Conservation (phyloP, 2,113 vertebrate species). For the Phoenicopterus ruber region DNA sequence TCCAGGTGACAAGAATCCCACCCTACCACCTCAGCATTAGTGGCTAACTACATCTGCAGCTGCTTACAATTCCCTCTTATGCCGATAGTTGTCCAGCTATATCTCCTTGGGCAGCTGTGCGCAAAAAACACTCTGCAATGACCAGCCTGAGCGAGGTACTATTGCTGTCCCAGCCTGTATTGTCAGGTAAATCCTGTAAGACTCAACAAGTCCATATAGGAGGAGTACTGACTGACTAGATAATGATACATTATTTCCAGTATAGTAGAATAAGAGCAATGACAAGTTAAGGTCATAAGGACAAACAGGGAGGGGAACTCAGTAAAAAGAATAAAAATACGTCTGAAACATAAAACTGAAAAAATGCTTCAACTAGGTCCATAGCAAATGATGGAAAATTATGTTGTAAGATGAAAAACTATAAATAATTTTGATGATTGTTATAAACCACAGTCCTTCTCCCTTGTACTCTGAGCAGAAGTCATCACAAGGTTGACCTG, state of each 20-base stretch:
- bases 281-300: not conserved
- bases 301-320: not conserved
- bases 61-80: not conserved
- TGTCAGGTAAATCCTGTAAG: not conserved
- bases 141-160: not conserved
- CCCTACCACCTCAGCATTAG: not conserved
- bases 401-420: not conserved
- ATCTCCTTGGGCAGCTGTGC: not conserved
- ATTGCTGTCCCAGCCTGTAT: not conserved
- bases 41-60: not conserved
- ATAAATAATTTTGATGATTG: not conserved
- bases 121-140: not conserved
- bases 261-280: not conserved
- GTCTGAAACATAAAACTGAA: not conserved
- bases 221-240: not conserved
- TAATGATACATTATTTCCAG: not conserved
- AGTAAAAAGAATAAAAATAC: not conserved
- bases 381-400: not conserved
- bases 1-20: not conserved
- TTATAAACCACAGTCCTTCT: not conserved
- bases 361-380: not conserved
- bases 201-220: not conserved
- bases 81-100: fast-evolving
- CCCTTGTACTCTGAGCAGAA: not conserved
- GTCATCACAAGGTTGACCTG: not conserved